Evolutionary conservation across 2,797 vertebrate species (phyloP).

Genomic region (Kryptopterus vitreolus): DNA sequence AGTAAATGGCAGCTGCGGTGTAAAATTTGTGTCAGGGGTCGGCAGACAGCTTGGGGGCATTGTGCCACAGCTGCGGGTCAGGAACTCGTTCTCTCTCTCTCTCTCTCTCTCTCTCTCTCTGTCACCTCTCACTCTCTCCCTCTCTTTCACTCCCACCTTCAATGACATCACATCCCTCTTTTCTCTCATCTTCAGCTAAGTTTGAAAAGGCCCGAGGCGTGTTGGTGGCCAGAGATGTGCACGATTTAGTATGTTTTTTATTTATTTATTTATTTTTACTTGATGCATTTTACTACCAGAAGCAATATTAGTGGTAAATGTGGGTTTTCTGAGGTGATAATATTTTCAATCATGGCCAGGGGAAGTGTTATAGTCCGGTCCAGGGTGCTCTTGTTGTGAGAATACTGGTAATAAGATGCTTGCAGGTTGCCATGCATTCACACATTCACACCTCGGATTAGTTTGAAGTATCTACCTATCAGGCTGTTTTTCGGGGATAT

Average conservation of each 20-base stretch:
- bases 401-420: too few species aligned
- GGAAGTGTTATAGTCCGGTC: not conserved
- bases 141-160: conserved; percentile 37
- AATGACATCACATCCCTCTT: conserved; percentile 42
- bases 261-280: too few species aligned
- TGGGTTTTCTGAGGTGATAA: too few species aligned
- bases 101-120: conserved; percentile 21
- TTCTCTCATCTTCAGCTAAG: conserved; percentile 30
- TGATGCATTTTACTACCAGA: not conserved
- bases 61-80: conserved; percentile 89
- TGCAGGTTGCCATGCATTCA: too few species aligned
- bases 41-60: conserved; percentile 86
- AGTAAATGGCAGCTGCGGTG: conserved; percentile 94
- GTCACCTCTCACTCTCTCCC: conserved; percentile 29
- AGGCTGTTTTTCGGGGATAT: not conserved
- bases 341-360: not conserved
- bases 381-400: not conserved
- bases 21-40: conserved; percentile 97
- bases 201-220: conserved; percentile 30
- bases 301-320: not conserved
- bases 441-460: not conserved
- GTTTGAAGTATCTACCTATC: not conserved
- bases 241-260: conserved; percentile 55
- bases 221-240: conserved; percentile 37
- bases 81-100: conserved; percentile 74